These are phyloP conservation scores for Gila robusta DNA, from an alignment of 2,797 vertebrate species.

Conservation along the genomic window DNA sequence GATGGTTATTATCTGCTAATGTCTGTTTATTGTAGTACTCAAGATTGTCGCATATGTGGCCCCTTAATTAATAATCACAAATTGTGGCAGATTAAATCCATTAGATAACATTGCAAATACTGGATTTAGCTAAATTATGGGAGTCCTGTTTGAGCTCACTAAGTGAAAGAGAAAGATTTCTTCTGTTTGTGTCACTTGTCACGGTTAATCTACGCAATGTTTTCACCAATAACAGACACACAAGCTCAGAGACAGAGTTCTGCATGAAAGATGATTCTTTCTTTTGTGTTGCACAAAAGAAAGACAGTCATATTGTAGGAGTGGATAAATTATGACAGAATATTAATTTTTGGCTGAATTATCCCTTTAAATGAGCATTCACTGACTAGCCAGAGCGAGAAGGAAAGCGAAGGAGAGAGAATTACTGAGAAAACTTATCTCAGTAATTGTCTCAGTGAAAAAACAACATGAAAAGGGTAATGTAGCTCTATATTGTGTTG, in stretches of 20 bases:
- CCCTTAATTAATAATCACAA: slow-evolving; percentile 38
- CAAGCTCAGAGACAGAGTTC: neutral
- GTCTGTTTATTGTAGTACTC: slow-evolving; percentile 20
- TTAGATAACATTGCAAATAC: slow-evolving; percentile 46
- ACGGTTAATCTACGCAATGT: slow-evolving; percentile 12
- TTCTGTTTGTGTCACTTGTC: neutral
- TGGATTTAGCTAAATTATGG: slow-evolving; percentile 17
- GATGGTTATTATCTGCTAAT: slow-evolving; percentile 40
- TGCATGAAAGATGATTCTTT: slow-evolving; percentile 2
- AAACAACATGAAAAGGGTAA: slow-evolving; percentile 54
- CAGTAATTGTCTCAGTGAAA: slow-evolving; percentile 7
- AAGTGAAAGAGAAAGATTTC: neutral
- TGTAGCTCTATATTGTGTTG: slow-evolving; percentile 6
- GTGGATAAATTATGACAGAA: slow-evolving; percentile 4
- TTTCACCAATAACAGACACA: slow-evolving; percentile 2
- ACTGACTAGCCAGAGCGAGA: slow-evolving; percentile 45
- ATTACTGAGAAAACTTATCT: slow-evolving; percentile 26
- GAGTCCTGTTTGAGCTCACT: neutral
- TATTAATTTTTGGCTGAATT: slow-evolving; percentile 44
- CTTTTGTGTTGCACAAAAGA: slow-evolving; percentile 23
- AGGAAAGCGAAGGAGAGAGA: slow-evolving; percentile 52
- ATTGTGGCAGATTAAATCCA: slow-evolving; percentile 15
- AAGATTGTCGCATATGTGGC: slow-evolving; percentile 7
- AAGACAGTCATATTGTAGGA: neutral
- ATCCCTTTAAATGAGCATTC: slow-evolving; percentile 33